These are phyloP conservation scores for Arenaria interpres DNA, from an alignment of 2,113 vertebrate species.

Conservation along the genomic window DNA sequence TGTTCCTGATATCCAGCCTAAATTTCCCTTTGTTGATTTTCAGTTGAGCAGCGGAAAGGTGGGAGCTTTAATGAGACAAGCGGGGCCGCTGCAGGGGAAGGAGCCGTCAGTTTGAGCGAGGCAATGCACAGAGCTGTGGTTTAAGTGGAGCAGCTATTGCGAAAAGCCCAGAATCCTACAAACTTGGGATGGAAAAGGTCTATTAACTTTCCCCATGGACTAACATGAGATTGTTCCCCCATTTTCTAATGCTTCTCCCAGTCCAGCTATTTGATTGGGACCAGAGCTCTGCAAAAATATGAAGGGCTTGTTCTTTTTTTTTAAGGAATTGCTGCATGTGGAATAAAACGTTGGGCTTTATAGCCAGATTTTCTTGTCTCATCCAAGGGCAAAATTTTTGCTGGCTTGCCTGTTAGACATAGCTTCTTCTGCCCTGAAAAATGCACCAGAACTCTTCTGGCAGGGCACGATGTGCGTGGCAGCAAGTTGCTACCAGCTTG, in stretches of 20 bases:
- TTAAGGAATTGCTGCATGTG: not conserved
- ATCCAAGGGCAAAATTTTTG: not conserved
- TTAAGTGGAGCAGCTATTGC: slow-evolving; percentile 15
- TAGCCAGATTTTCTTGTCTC: not conserved
- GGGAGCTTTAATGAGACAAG: slow-evolving; percentile 66
- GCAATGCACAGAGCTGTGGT: slow-evolving; percentile 47
- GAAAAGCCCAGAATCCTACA: slow-evolving; percentile 2
- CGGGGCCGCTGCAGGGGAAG: slow-evolving; percentile 37
- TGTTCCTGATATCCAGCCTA: slow-evolving; percentile 53
- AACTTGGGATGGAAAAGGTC: slow-evolving; percentile 49
- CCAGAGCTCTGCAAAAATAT: slow-evolving; percentile 39
- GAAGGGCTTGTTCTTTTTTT: not conserved
- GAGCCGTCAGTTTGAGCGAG: slow-evolving; percentile 57
- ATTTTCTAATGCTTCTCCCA: slow-evolving; percentile 56
- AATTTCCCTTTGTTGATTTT: slow-evolving; percentile 63
- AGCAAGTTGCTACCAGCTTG: not conserved
- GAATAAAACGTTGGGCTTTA: not conserved
- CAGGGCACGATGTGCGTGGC: accelerated
- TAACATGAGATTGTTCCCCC: slow-evolving; percentile 18
- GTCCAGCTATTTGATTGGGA: slow-evolving; percentile 51
- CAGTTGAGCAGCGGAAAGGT: slow-evolving; percentile 60
- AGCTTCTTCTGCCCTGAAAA: not conserved
- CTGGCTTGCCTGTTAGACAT: not conserved
- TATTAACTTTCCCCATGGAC: slow-evolving; percentile 38
- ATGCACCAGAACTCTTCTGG: not conserved